Evolutionary conservation across 2,113 vertebrate genomes (phyloP), one percentile per base, ranked within the genome.

Genomic region (Mesitornis unicolor): DNA sequence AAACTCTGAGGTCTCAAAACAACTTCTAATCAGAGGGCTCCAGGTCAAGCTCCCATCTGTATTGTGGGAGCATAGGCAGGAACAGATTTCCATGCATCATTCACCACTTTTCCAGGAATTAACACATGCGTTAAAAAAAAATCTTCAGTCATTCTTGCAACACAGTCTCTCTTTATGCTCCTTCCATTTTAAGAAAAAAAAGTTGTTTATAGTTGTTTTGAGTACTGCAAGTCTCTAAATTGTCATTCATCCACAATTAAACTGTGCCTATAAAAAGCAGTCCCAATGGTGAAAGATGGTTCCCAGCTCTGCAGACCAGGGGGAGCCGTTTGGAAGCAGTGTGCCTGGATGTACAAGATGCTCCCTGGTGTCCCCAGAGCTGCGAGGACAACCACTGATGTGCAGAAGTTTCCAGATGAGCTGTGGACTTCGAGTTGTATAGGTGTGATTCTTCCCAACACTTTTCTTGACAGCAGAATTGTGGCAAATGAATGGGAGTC

Each of bases 291-390:
- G 12, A 67, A 14, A 54, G 36, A 16, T 9, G 36, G 35, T 38
- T 73, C 42, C 10, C 50, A 73, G 76, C 60, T 47, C 69, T 56
- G 36, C 24, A 17, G 69, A 38, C 16, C 26, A 35, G 7, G 26
- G 10, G 6, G 25, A 82, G 11, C 33, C 40, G 4, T 56, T 54
- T 70, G 76, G 59, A 57, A 74, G 56, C 68, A 15, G 22, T 8
- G 7, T 73, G 6, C 31, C 17, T 57, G 42, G 45, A 35, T 28
- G 16, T 21, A 13, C 33, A 1, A 0, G 0, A 22, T 2, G 0
- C 36, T 56, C 60, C 16, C 10, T 6, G 1, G 6, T 18, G 48
- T 19, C 36, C 31, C n/a, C 74, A 53, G 40, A 85, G 45, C 43
- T 51, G 10, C 0, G 5, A 80, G 61, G 5, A 28, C n/a, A 38